These are phyloP conservation scores for Thereuonema tuberculata DNA, from an alignment of 1,140 invertebrate genomes.

Conservation along the genomic window DNA sequence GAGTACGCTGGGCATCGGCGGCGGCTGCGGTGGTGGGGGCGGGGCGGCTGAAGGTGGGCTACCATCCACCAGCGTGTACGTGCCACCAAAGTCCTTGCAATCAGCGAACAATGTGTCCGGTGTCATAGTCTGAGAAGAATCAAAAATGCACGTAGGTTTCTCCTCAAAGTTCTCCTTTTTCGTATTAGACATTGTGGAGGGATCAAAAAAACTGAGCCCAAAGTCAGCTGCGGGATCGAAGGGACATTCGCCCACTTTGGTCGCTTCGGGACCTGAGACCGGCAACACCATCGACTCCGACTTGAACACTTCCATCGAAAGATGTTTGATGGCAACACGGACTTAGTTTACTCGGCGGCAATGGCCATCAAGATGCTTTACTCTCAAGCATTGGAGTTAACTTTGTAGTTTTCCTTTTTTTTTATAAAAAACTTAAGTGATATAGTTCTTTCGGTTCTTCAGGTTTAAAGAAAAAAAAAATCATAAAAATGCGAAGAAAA, in stretches of 20 bases:
- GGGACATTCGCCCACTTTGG: neutral
- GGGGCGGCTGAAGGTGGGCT: neutral
- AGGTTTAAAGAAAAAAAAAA: too few relatives aligned
- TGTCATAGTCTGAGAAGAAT: neutral
- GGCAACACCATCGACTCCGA: neutral
- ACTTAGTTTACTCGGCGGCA: too few relatives aligned
- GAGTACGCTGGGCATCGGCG: neutral
- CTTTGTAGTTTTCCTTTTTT: too few relatives aligned
- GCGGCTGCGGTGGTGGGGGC: neutral
- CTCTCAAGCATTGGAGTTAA: too few relatives aligned
- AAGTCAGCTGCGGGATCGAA: neutral
- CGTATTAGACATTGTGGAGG: neutral
- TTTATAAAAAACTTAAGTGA: too few relatives aligned
- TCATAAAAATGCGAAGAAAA: too few relatives aligned
- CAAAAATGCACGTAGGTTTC: constrained; percentile 5
- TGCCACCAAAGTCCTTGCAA: neutral
- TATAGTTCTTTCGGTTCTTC: too few relatives aligned
- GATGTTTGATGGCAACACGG: too few relatives aligned
- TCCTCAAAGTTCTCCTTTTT: constrained; percentile 11
- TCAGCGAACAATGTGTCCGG: neutral
- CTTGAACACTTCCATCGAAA: neutral
- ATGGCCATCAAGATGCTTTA: too few relatives aligned
- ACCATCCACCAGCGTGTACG: neutral
- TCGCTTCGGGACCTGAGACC: neutral
- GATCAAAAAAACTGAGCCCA: neutral